Conservation (phyloP, 2,888 invertebrate species). For the Geophilus truncorum region DNA sequence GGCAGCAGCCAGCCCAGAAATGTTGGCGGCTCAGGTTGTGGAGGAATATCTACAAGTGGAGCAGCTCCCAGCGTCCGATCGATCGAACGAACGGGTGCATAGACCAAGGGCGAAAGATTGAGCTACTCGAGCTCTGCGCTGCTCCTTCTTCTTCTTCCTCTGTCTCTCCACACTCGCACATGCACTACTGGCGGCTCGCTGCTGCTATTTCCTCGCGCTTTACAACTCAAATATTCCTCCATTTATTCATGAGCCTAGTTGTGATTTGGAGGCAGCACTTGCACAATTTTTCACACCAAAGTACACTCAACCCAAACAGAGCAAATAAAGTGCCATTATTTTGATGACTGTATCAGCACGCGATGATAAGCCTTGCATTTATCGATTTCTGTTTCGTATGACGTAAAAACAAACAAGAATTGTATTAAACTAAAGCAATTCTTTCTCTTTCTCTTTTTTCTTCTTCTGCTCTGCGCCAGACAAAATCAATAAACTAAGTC, state of each 20-base stretch:
- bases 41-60: conserved; percentile 23
- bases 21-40: conserved; percentile 20
- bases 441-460: not conserved
- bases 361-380: not conserved
- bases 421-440: not conserved
- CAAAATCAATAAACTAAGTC: not conserved
- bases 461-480: not conserved
- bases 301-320: conserved; percentile 12
- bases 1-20: conserved; percentile 2
- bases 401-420: conserved; percentile 7
- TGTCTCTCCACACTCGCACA: not conserved
- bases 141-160: not conserved
- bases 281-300: conserved; percentile 19
- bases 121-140: not conserved
- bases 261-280: not conserved
- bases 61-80: conserved; percentile 18
- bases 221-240: conserved; percentile 17
- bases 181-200: not conserved
- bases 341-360: conserved; percentile 24
- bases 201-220: not conserved
- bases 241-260: conserved; percentile 6
- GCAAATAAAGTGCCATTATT: conserved; percentile 14
- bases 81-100: conserved; percentile 13
- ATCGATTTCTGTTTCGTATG: not conserved
- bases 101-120: conserved; percentile 19